phyloP scores from a whole-genome alignment of 2,888 invertebrate genomes.

The Abscondita cerata region DNA sequence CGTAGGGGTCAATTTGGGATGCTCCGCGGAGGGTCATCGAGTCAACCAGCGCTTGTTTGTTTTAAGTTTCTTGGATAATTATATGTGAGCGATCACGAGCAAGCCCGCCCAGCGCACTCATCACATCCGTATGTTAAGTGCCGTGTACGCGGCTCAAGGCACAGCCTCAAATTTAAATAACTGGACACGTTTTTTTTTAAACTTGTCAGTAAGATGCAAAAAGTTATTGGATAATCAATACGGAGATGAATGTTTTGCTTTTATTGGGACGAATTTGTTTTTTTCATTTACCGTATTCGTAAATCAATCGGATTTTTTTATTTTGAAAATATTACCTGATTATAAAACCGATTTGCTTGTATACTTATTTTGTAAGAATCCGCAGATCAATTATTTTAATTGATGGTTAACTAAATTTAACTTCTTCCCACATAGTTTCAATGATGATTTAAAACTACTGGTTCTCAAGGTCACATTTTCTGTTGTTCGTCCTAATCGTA shows the following conservation, averaged over 20 bases:
- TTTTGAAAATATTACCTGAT: no score
- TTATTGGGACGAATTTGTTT: no score
- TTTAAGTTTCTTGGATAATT: constrained; percentile 58
- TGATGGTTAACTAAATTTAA: no score
- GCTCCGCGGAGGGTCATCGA: constrained; percentile 52
- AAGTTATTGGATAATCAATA: constrained; percentile 25
- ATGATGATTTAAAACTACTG: no score
- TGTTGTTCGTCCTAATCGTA: no score
- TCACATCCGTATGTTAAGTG: constrained; percentile 54
- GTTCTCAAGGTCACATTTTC: no score
- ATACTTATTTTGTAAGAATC: no score
- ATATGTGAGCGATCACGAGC: constrained; percentile 58
- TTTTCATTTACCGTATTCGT: no score
- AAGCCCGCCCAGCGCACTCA: constrained; percentile 55
- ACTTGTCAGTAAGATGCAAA: constrained; percentile 22
- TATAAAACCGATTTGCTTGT: no score
- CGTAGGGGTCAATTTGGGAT: constrained; percentile 46
- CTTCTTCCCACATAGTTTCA: no score
- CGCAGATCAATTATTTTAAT: no score
- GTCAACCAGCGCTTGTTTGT: constrained; percentile 59
- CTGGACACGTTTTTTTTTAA: constrained; percentile 29
- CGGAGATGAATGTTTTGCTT: constrained; percentile 15
- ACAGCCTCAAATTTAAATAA: constrained; percentile 32
- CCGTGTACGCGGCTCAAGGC: constrained; percentile 36
- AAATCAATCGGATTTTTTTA: no score